phyloP scores from a whole-genome alignment of 64 coral and sea anemone species.

The Pocillopora verrucosa region DNA sequence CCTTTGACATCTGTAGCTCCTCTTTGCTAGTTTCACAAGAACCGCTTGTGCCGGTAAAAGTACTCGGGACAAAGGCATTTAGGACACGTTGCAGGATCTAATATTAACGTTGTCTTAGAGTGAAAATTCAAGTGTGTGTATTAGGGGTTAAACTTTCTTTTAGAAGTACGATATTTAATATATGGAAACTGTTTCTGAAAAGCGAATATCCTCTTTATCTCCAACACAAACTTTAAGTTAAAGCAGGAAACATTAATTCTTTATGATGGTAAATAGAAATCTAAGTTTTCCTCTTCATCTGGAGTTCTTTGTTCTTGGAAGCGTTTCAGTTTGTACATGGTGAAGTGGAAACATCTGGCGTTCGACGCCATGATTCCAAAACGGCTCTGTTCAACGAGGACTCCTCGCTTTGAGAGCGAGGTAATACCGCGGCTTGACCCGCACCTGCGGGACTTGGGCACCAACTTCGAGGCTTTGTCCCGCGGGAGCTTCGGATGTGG shows the following conservation, averaged over 20 bases:
- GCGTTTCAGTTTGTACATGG: not conserved
- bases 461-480: slow-evolving; percentile 51
- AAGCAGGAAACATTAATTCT: too few relatives aligned
- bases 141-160: not conserved
- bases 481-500: slow-evolving; percentile 44
- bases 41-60: too few relatives aligned
- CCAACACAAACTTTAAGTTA: not conserved
- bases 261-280: too few relatives aligned
- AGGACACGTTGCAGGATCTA: too few relatives aligned
- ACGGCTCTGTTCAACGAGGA: slow-evolving; percentile 63
- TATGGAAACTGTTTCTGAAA: not conserved
- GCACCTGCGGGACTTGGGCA: slow-evolving; percentile 35
- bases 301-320: not conserved
- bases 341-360: slow-evolving; percentile 13
- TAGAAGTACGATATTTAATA: not conserved
- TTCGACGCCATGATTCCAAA: slow-evolving; percentile 66
- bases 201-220: not conserved
- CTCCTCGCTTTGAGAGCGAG: slow-evolving; percentile 43
- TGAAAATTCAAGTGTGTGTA: too few relatives aligned
- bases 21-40: too few relatives aligned
- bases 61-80: too few relatives aligned
- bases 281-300: too few relatives aligned
- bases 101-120: too few relatives aligned
- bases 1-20: too few relatives aligned
- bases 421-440: slow-evolving; percentile 18